phyloP scores from a whole-genome alignment of 2,797 vertebrate genomes.

The Apogon talboti region DNA sequence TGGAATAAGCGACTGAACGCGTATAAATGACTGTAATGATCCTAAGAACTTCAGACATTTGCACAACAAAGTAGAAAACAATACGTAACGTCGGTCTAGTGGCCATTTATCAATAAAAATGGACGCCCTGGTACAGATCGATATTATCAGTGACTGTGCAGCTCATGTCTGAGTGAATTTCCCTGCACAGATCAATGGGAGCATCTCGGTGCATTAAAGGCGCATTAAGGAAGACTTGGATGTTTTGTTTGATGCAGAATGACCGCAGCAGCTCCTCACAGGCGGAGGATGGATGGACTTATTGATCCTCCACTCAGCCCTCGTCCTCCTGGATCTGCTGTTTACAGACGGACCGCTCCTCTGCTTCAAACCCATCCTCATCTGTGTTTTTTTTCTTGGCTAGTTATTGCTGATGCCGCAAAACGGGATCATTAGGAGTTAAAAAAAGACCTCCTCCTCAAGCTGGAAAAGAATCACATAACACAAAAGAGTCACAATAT shows the following conservation, averaged over 20 bases:
- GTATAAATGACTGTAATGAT: no score
- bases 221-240: slow-evolving; percentile 46
- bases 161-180: slow-evolving; percentile 37
- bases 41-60: no score
- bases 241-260: slow-evolving; percentile 8
- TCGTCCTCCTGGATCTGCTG: background rate
- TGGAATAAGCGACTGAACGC: no score
- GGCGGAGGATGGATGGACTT: slow-evolving; percentile 21
- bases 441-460: background rate
- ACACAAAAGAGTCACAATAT: background rate
- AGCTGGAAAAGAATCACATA: background rate
- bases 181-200: slow-evolving; percentile 46
- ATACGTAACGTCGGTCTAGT: no score
- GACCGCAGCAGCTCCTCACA: slow-evolving; percentile 24
- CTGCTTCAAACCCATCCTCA: background rate
- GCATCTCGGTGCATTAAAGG: slow-evolving; percentile 45
- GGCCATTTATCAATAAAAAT: background rate
- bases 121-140: slow-evolving; percentile 30
- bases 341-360: background rate
- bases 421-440: background rate
- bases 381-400: background rate
- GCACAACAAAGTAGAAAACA: no score
- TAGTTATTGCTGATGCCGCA: background rate
- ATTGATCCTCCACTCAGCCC: slow-evolving; percentile 11
- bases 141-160: slow-evolving; percentile 23